Evolutionary conservation across 2,888 invertebrate genomes (phyloP).

Genomic region (Julus scandinavius): DNA sequence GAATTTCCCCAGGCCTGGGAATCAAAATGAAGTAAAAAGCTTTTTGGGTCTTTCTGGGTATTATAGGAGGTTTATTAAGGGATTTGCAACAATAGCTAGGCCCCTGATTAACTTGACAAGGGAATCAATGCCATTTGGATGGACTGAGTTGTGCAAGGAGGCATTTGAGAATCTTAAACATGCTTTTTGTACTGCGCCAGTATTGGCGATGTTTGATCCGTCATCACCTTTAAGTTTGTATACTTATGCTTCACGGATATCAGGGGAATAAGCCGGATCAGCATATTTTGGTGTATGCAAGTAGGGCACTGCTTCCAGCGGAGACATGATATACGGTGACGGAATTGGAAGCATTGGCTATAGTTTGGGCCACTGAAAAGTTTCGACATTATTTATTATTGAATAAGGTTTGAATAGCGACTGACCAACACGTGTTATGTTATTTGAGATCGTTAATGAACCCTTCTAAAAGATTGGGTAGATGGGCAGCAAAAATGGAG

Average conservation of each 20-base stretch:
- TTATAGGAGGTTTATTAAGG: background rate
- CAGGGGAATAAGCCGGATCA: background rate
- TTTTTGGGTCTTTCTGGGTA: background rate
- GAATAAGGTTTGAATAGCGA: background rate
- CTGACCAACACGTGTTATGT: background rate
- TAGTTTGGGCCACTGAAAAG: background rate
- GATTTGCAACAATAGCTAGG: background rate
- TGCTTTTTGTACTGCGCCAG: background rate
- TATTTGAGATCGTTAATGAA: background rate
- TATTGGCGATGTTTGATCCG: background rate
- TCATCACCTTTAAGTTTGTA: background rate
- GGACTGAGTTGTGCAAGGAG: too few species aligned
- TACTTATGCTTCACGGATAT: background rate
- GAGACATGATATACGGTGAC: background rate
- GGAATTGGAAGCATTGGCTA: background rate
- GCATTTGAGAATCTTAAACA: too few species aligned
- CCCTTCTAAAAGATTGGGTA: background rate
- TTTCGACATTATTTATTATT: background rate
- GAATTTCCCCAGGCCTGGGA: background rate
- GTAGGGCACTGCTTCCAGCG: background rate
- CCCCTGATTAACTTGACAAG: background rate
- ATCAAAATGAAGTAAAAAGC: background rate
- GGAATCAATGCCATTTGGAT: too few species aligned
- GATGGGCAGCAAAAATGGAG: background rate
- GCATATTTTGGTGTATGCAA: background rate